Percentiles rank a stretch among this genome's conserved stretches.
phyloP scores from a whole-genome alignment of 2,113 vertebrate genomes.

The Ochotona princeps region DNA sequence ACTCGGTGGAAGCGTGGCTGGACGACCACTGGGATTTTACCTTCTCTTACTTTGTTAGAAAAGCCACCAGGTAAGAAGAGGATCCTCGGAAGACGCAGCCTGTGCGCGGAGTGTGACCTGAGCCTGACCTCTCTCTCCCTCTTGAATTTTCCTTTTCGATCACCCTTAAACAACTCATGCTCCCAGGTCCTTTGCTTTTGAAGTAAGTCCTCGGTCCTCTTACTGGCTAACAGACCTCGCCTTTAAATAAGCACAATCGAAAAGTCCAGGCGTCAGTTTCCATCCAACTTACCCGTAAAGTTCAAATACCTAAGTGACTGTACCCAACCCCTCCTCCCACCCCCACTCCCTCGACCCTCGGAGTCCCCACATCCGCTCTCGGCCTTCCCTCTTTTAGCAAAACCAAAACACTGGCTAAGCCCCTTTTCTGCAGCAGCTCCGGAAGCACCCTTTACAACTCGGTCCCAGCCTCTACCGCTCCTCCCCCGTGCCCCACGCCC shows the following conservation, averaged over 20 bases:
- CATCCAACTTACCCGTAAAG: constrained; percentile 51
- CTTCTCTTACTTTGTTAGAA: constrained; percentile 94
- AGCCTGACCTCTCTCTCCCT: background rate
- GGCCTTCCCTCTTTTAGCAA: background rate
- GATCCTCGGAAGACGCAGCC: background rate
- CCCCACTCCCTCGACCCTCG: background rate
- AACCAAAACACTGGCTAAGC: constrained; percentile 14
- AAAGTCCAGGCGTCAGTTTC: background rate
- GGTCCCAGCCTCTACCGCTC: constrained; percentile 29
- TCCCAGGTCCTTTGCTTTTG: background rate
- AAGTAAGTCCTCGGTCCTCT: background rate
- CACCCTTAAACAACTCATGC: background rate
- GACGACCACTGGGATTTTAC: constrained; percentile 95
- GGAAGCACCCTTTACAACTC: constrained; percentile 61
- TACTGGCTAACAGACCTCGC: background rate
- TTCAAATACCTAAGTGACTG: constrained; percentile 5
- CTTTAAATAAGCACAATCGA: background rate
- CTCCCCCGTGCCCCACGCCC: constrained; percentile 47
- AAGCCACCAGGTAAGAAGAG: constrained; percentile 92
- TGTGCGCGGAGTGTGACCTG: background rate
- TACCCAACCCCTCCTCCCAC: background rate
- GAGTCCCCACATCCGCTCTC: background rate
- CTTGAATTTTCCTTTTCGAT: background rate
- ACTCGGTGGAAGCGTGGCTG: constrained; percentile 95
- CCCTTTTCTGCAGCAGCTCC: constrained; percentile 67